Conservation (phyloP, 2,888 invertebrate genomes). For the Cephonodes hylas region DNA sequence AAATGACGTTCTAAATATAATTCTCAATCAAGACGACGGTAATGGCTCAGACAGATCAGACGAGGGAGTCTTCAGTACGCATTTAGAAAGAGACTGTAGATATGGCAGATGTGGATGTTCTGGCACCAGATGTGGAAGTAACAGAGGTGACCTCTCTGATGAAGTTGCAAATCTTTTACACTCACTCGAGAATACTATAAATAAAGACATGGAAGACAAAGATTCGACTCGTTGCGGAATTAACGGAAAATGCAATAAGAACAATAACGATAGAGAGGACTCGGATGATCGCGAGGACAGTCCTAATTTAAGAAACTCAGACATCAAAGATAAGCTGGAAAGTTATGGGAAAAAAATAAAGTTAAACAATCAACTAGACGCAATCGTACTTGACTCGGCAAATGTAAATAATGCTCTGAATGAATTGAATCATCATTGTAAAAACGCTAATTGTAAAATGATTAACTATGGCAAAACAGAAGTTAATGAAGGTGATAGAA, state of each 20-base stretch:
- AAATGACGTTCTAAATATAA: background rate
- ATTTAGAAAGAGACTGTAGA: slow-evolving; percentile 21
- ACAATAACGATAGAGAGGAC: background rate
- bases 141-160: slow-evolving; percentile 12
- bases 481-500: background rate
- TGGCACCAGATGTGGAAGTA: background rate
- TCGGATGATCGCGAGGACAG: background rate
- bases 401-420: slow-evolving; percentile 20
- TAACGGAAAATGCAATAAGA: background rate
- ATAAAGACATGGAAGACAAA: slow-evolving; percentile 5
- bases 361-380: slow-evolving; percentile 41
- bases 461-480: background rate
- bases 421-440: slow-evolving; percentile 3
- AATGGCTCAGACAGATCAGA: background rate
- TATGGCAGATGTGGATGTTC: slow-evolving; percentile 13
- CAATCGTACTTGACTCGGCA: slow-evolving; percentile 28
- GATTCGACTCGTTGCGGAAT: background rate
- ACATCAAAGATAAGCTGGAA: slow-evolving; percentile 18
- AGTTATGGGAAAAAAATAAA: slow-evolving; percentile 29
- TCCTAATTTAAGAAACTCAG: background rate
- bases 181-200: background rate
- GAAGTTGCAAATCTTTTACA: background rate
- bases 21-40: background rate
- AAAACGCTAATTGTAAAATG: background rate
- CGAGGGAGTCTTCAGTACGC: too few relatives aligned